Conservation (phyloP, 1,140 invertebrate species). For the Paralvinella palmiformis region DNA sequence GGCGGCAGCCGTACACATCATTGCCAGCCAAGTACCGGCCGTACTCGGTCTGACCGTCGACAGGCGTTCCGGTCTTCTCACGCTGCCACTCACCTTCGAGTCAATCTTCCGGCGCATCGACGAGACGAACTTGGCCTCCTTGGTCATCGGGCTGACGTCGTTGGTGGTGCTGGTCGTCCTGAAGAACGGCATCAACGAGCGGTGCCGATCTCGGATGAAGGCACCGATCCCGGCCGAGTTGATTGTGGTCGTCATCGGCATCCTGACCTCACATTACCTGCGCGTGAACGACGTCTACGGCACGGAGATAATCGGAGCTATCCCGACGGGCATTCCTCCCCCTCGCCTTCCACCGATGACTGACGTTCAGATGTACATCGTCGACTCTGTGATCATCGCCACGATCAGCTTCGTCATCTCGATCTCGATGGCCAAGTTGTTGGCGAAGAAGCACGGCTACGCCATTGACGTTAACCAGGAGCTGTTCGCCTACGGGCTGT, state of each 20-base stretch:
- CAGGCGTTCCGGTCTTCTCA: conserved; percentile 7
- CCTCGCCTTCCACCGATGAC: conserved; percentile 12
- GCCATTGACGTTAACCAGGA: conserved; percentile 33
- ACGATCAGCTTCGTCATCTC: conserved; percentile 83
- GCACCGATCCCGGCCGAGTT: conserved; percentile 79
- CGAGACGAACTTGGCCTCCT: conserved; percentile 36
- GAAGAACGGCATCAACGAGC: conserved; percentile 74
- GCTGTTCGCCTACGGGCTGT: conserved; percentile 30
- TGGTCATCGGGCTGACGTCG: conserved; percentile 64
- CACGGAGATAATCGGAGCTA: conserved; percentile 29
- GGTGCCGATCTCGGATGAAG: conserved; percentile 54
- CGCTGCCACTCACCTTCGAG: conserved; percentile 27
- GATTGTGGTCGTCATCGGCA: conserved; percentile 50
- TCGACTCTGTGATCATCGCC: conserved; percentile 68
- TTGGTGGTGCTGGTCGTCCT: conserved; percentile 66
- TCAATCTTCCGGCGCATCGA: conserved; percentile 34
- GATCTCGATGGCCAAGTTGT: conserved; percentile 83
- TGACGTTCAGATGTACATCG: conserved; percentile 28
- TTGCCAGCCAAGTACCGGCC: conserved; percentile 15
- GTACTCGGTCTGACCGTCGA: conserved; percentile 11
- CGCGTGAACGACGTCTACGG: conserved; percentile 27
- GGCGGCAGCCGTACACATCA: conserved; percentile 16
- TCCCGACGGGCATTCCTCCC: conserved; percentile 44
- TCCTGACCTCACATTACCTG: conserved; percentile 26
- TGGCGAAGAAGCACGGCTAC: conserved; percentile 43